Base-by-base conservation (phyloP, 2,797 vertebrate genomes). In the Diplodus puntazzo region DNA sequence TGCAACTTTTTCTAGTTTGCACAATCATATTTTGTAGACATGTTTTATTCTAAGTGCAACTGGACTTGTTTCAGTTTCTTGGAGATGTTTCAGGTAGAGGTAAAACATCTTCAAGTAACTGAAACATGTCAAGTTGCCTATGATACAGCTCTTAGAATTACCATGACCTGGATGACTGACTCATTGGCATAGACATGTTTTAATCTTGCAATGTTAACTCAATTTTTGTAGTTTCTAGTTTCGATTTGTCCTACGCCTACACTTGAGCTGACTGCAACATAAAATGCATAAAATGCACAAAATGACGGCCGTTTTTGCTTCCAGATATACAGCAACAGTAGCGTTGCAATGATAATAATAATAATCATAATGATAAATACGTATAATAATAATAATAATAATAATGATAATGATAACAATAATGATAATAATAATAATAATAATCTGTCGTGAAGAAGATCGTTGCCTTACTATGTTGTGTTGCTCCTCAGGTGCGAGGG, bases 401-500 rank as follows among this genome's bases (percentile, higher is more conserved):
- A 27, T 27, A 27, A 27, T 4, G 3, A 25, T 3, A 25, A 25
- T 3, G 3, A 25, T 3, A 25, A 25, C 25, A 25, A 25, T 25
- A 25, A 25, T 3, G 3, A 3, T 3, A 25, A 25, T 25, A 25
- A 25, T 25, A 25, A 25, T 2, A 25, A 25, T 2, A 21, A 0
- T 39, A 21, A 65, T 55, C 18, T 48, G 17, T 48, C 68, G 46
- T 59, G n/a, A 45, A 10, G 10, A 62, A 18, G 1, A 5, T 20
- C 4, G 53, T 52, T 74, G 1, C 42, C 12, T 21, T 23, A 67
- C 60, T 4, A 1, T 1, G 4, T 0, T 59, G 2, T 82, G 11
- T 73, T 66, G 3, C 1, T 68, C 61, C 62, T n/a, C 87, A 99
- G 98, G 95, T 99, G 74, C 95, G 97, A 62, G 97, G 97, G 30